A percentile compares a stretch with the other conserved stretches of the same genome.
Evolutionary conservation across 2,888 invertebrate genomes (phyloP).

Genomic region (Eupithecia dodoneata): DNA sequence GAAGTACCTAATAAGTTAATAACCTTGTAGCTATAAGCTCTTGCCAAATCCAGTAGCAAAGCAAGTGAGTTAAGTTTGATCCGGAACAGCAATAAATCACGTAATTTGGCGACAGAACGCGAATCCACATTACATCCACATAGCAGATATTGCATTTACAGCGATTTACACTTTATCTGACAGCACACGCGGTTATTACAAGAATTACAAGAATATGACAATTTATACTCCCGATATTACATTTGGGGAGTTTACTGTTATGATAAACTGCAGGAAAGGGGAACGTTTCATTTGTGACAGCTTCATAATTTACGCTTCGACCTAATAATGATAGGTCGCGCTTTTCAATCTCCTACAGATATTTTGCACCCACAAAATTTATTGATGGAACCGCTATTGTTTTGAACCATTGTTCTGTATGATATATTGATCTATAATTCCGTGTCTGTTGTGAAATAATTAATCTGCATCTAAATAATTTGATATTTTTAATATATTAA

Average conservation of each 20-base stretch:
- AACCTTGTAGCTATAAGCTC: neutral
- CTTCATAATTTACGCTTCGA: slow-evolving; percentile 32
- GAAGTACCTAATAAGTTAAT: neutral
- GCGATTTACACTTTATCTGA: slow-evolving; percentile 73
- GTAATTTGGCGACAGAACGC: slow-evolving; percentile 77
- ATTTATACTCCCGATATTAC: slow-evolving; percentile 72
- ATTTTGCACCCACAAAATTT: neutral
- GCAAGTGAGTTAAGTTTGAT: neutral
- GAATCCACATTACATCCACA: slow-evolving; percentile 58
- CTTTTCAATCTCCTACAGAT: slow-evolving; percentile 14
- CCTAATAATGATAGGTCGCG: slow-evolving; percentile 37
- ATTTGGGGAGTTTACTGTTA: slow-evolving; percentile 62
- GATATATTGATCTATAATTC: neutral
- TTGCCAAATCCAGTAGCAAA: neutral
- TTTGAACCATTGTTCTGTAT: neutral
- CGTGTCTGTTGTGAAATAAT: neutral
- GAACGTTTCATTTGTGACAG: slow-evolving; percentile 52
- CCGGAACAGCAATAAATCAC: slow-evolving; percentile 79
- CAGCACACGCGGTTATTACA: slow-evolving; percentile 74
- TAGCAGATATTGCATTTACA: slow-evolving; percentile 59
- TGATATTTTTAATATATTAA: too few relatives aligned
- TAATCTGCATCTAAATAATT: neutral
- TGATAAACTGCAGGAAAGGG: slow-evolving; percentile 61
- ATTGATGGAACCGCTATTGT: neutral
- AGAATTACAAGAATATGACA: slow-evolving; percentile 70